Conservation (phyloP, 2,113 vertebrate species). For the Poicephalus gulielmi region DNA sequence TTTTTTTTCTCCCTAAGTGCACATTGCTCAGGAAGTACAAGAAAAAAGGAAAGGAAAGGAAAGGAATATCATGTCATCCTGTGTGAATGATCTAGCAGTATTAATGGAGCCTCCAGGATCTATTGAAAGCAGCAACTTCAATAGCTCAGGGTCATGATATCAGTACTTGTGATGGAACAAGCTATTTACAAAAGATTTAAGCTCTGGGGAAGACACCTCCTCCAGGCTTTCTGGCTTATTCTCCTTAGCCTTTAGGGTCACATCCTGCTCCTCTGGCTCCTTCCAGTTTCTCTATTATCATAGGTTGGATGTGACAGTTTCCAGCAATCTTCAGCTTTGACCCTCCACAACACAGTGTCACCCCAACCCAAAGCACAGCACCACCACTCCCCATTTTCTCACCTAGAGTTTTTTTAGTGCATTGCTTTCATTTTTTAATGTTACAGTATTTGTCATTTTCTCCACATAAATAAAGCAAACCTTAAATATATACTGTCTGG, state of each 20-base stretch:
- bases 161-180: conserved; percentile 70
- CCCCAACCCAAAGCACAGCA: not conserved
- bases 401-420: not conserved
- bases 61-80: conserved; percentile 47
- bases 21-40: not conserved
- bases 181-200: conserved; percentile 75
- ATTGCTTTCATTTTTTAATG: not conserved
- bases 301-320: conserved; percentile 25
- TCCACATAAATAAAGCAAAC: conserved; percentile 47
- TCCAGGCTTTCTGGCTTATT: conserved; percentile 52
- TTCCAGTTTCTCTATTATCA: conserved; percentile 28
- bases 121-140: conserved; percentile 68
- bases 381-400: not conserved
- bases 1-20: not conserved
- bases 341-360: not conserved
- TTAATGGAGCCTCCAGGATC: conserved; percentile 63
- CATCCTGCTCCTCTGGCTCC: conserved; percentile 37
- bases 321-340: conserved; percentile 27
- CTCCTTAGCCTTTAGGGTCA: conserved; percentile 62
- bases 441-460: conserved; percentile 18
- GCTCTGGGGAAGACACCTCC: conserved; percentile 52
- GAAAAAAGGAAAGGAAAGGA: not conserved
- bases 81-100: conserved; percentile 60
- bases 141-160: conserved; percentile 69
- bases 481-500: conserved; percentile 29